phyloP scores from a whole-genome alignment of 2,888 invertebrate genomes.

The Linnaemya vulpina region DNA sequence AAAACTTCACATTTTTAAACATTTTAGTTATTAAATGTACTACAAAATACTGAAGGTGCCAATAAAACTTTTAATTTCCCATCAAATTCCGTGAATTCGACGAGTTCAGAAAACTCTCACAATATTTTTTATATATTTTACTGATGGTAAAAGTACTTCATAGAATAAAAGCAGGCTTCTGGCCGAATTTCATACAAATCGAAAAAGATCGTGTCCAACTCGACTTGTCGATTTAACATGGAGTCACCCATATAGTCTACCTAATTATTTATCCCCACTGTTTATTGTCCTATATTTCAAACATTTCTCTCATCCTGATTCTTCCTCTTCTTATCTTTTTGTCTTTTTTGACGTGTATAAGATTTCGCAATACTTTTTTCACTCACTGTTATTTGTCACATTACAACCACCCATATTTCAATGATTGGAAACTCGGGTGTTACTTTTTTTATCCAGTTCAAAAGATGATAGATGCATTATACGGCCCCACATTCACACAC shows the following conservation, averaged over 20 bases:
- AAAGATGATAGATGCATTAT: constrained; percentile 64
- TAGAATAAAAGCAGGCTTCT: too few species aligned
- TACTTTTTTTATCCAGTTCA: constrained; percentile 33
- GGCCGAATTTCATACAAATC: too few species aligned
- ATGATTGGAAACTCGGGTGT: constrained; percentile 40
- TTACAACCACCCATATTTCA: constrained; percentile 60
- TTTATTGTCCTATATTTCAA: background rate
- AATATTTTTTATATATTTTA: too few species aligned
- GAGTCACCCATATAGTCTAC: background rate
- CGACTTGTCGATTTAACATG: background rate
- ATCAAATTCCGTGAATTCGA: too few species aligned
- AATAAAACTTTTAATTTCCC: too few species aligned
- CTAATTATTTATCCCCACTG: background rate
- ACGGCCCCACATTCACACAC: background rate
- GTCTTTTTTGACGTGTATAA: background rate
- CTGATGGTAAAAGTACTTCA: too few species aligned
- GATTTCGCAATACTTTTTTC: constrained; percentile 9
- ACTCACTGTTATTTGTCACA: constrained; percentile 54
- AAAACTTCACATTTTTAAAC: too few species aligned
- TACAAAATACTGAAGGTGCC: too few species aligned
- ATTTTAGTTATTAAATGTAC: too few species aligned
- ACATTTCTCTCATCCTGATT: background rate
- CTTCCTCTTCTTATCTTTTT: background rate
- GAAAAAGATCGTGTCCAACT: too few species aligned
- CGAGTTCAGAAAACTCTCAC: too few species aligned